phyloP scores from a whole-genome alignment of 2,797 vertebrate genomes.

The Corythornis leucogaster region DNA sequence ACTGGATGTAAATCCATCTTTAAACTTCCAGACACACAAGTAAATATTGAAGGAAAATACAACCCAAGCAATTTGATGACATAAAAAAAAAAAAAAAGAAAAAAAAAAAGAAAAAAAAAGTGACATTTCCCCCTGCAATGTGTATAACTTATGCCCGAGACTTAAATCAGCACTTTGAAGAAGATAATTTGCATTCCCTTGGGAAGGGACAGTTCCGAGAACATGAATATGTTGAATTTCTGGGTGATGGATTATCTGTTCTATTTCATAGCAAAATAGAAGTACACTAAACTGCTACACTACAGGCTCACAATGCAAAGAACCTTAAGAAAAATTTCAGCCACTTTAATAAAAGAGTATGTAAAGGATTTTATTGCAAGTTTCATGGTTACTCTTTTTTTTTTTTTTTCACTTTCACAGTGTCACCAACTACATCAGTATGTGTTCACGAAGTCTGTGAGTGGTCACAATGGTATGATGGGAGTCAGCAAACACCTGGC shows the following conservation, averaged over 20 bases:
- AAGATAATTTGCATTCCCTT: not conserved
- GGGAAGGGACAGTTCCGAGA: not conserved
- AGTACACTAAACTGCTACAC: not conserved
- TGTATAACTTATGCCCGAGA: not conserved
- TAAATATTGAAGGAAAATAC: not conserved
- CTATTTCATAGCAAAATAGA: not conserved
- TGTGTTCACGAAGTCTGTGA: slow-evolving; percentile 77
- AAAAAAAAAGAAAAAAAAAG: not conserved
- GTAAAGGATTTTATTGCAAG: not conserved
- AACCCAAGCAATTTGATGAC: not conserved
- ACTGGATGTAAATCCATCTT: not conserved
- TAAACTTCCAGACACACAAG: not conserved
- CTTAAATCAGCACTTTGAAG: not conserved
- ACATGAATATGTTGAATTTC: not conserved
- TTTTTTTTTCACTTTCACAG: not conserved
- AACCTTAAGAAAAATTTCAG: not conserved
- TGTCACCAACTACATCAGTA: not conserved
- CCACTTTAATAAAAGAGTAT: not conserved
- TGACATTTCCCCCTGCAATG: accelerated
- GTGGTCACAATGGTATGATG: slow-evolving; percentile 83
- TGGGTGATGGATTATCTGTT: not conserved
- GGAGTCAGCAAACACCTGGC: slow-evolving; percentile 53
- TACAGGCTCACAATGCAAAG: not conserved
- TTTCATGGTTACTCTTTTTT: not conserved
- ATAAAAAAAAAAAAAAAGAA: not conserved